A percentile compares a stretch with the other conserved stretches of the same genome.
Conservation (phyloP, 2,113 vertebrate genomes). For the Cyrtonyx montezumae region DNA sequence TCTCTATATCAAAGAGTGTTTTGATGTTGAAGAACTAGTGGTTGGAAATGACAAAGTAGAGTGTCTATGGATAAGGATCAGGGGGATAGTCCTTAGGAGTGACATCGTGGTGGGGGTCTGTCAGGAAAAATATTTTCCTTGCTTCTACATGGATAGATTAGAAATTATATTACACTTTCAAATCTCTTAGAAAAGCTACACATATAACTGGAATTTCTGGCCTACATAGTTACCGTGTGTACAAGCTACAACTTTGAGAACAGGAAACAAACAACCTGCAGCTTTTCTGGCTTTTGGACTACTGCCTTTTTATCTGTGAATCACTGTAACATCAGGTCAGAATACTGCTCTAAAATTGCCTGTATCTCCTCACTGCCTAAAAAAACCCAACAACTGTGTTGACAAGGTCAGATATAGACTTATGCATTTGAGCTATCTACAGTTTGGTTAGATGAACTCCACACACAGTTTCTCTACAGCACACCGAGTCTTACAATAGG, state of each 20-base stretch:
- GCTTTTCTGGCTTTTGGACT: neutral
- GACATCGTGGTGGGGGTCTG: too few species aligned
- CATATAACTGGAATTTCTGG: neutral
- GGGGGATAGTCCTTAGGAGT: too few species aligned
- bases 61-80: too few species aligned
- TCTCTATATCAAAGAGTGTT: too few species aligned
- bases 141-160: neutral
- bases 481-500: neutral
- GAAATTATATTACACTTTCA: neutral
- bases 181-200: neutral
- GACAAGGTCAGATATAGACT: neutral
- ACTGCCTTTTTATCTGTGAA: neutral
- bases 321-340: neutral
- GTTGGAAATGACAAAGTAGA: too few species aligned
- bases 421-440: neutral
- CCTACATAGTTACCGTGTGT: neutral
- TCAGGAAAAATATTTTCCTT: rapidly evolving
- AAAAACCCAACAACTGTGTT: neutral
- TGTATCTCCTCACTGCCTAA: neutral
- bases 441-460: neutral
- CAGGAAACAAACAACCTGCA: neutral
- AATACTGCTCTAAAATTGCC: neutral
- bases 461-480: neutral
- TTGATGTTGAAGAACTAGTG: too few species aligned
- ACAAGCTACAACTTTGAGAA: neutral